Evolutionary conservation across 1,140 invertebrate genomes (phyloP), one percentile per base, ranked within the genome.

Genomic region (Frieseomelitta varia): DNA sequence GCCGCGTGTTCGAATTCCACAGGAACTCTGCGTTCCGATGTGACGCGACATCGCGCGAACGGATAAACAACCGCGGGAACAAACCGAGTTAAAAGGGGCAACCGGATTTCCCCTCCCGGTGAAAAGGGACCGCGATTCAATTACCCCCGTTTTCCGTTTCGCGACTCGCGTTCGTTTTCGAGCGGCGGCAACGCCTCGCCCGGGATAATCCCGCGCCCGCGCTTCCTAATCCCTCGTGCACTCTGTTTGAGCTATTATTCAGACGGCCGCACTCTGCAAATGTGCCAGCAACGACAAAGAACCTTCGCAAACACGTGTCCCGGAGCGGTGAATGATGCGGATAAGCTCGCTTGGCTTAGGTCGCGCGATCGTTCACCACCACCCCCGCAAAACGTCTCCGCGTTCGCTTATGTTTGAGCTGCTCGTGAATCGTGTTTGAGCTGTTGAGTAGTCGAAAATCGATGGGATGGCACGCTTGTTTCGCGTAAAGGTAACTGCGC

Each of bases 211-310:
- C 61, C 30, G 76, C 39, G 71, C 27, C 51, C 73, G n/a, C 21
- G n/a, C 21, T 58, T 24, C 55, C 69, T 87, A 71, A 88, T 87
- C 75, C 76, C 47, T 63, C 77, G 19, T n/a, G 65, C 56, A 30
- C 51, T 53, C 53, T 76, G 81, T 80, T 84, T 76, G 21, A 79
- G n/a, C 69, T 51, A 87, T 88, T 88, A 84, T 79, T 88, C 75
- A 58, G 39, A 10, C 24, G 69, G 55, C 30, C 24, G 24, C 63
- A 24, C 34, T 61, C 65, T 56, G 61, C 81, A 67, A 87, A 81
- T 86, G 72, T 65, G 63, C 63, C 55, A 71, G 67, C 67, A 87
- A 83, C 51, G 72, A 87, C 80, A 87, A 87, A 84, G 71, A 63
- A 87, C 75, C 61, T 86, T 73, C 51, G 79, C 85, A 63, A 82